phyloP scores from a whole-genome alignment of 2,888 invertebrate genomes.

The Panopea generosa region DNA sequence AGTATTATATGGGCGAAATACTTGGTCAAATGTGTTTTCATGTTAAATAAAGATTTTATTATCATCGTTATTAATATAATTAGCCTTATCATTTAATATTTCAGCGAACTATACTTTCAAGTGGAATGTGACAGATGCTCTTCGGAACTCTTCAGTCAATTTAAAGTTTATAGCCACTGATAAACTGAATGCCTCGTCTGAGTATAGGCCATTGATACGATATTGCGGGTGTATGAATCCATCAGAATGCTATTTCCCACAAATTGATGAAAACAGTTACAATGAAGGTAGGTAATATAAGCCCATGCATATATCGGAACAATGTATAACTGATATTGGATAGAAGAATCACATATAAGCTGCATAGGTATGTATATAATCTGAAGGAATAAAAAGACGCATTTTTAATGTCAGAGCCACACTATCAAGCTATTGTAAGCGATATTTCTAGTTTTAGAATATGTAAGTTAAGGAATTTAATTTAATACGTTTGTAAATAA shows the following conservation, averaged over 20 bases:
- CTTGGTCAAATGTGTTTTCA: too few relatives aligned
- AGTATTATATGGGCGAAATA: too few relatives aligned
- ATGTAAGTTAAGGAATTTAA: too few relatives aligned
- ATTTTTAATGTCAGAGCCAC: too few relatives aligned
- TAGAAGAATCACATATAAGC: not conserved
- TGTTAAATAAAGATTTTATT: too few relatives aligned
- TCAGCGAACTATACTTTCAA: conserved; percentile 17
- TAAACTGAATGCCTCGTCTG: conserved; percentile 14
- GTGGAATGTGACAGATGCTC: conserved; percentile 3
- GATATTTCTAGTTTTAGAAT: too few relatives aligned
- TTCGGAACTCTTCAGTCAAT: not conserved
- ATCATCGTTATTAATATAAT: too few relatives aligned
- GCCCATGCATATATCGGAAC: not conserved
- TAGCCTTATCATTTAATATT: too few relatives aligned
- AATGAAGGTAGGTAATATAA: conserved; percentile 3
- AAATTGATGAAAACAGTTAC: too few relatives aligned
- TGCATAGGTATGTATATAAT: not conserved
- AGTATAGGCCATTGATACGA: conserved; percentile 29
- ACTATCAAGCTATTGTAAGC: too few relatives aligned
- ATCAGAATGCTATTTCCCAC: conserved; percentile 27
- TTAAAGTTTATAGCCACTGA: conserved; percentile 42
- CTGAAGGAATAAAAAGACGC: too few relatives aligned
- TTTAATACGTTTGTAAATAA: too few relatives aligned
- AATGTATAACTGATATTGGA: not conserved
- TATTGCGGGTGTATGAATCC: conserved; percentile 34